Evolutionary conservation across 2,888 invertebrate species (phyloP), one percentile per base, ranked within the genome.

Genomic region (Plemyria rubiginata): DNA sequence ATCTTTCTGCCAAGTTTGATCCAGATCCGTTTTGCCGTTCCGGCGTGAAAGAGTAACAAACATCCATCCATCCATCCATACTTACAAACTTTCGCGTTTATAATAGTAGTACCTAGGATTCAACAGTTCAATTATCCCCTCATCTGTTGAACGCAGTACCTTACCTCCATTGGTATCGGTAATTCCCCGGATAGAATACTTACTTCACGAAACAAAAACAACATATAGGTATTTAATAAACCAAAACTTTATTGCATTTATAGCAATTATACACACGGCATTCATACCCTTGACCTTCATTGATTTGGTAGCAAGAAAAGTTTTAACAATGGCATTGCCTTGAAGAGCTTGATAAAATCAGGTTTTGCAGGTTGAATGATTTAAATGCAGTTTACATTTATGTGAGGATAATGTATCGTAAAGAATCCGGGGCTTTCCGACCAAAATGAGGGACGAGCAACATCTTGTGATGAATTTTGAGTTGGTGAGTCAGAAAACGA

Each of bases 161-260:
- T n/a, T n/a, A n/a, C n/a, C n/a, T n/a, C n/a, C n/a, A 29, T 29
- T 4, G 29, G 9, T 43, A 45, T 16, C n/a, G 48, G 48, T 48
- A 15, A 22, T 57, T 51, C 43, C 57, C 57, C 51, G 50, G 15
- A 43, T 16, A 16, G 6, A 40, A 16, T 13, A 13, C 29, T 1
- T 43, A 45, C 7, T 22, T 38, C 32, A 15, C 12, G 16, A 46
- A 28, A 16, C 15, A 57, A 43, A 45, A 16, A 29, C 16, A 28
- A 52, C 16, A 8, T 45, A 45, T 28, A 40, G 22, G 13, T 36
- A 57, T 51, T 51, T 32, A 38, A 38, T 53, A 48, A 43, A 41
- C 32, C 53, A 59, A 59, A 32, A 36, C 28, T 52, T 52, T 58
- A 53, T 40, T 53, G 53, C 53, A 48, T n/a, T n/a, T n/a, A n/a